Base-by-base conservation (phyloP, 2,113 vertebrate species). In the Sinocyclocheilus maitianheensis region DNA sequence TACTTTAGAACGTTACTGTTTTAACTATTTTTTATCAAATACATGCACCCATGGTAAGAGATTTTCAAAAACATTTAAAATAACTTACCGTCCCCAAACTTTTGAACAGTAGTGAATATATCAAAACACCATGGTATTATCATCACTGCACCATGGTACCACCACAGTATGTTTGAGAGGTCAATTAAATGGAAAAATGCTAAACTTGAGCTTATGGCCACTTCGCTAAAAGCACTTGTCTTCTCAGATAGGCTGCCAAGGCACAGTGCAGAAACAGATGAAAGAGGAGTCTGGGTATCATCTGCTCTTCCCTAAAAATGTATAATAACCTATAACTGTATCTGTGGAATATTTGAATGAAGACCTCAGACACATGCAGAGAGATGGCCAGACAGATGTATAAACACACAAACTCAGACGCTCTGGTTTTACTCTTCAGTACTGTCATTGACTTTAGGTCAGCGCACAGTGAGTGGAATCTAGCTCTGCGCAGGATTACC, bases 251-350 rank as follows among this genome's bases (percentile, higher is more conserved):
- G 48, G 46, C 16, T 79, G 77, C 77, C 51, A 79, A 79, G 53
- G 16, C 30, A 51, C 75, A 34, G 34, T 77, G 34, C 2, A 46
- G 69, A 84, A 26, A 58, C 40, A 76, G 69, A 62, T 75, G 34
- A 76, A 84, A 84, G 53, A 83, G 43, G 48, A 84, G 46, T 85
- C 84, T 88, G 72, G 48, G 77, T n/a, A 14, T 79, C 84, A 88
- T 82, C 87, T 83, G 84, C 71, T 72, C 30, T n/a, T 43, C 74
- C 62, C 84, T 53, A 65, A 14, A 85, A 75, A 77, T 85, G 48
- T 71, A 62, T 65, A 62, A 82, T 55, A 53, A 24, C 43, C 60
- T 67, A 3, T 13, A 48, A 46, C n/a, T 2, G 14, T 51, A 77
- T 77, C 46, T 77, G 74, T 51, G 75, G 46, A 55, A 77, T 34